These are phyloP conservation scores for Grapholita molesta DNA, from an alignment of 1,140 invertebrate species.

Conservation along the genomic window DNA sequence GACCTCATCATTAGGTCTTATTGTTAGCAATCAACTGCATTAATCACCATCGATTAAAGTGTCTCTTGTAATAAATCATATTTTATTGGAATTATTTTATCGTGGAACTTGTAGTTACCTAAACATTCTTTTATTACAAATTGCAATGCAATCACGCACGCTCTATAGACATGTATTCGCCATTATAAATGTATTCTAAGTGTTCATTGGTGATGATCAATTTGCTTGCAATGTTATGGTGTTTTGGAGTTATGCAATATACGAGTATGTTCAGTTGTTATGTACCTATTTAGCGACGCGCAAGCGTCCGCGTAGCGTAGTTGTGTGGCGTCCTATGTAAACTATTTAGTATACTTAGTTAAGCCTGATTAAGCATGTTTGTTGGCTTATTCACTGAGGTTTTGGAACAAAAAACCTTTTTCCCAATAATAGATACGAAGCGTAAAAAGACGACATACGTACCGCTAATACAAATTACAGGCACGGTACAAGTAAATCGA, in stretches of 20 bases:
- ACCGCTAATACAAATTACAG: no score
- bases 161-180: neutral
- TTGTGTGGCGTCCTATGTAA: neutral
- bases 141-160: slow-evolving; percentile 10
- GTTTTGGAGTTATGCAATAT: slow-evolving; percentile 6
- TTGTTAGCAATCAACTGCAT: neutral
- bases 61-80: neutral
- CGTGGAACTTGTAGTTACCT: neutral
- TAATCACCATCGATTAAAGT: slow-evolving; percentile 11
- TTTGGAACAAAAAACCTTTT: neutral
- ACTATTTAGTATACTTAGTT: neutral
- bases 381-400: neutral
- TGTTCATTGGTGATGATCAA: slow-evolving; percentile 6
- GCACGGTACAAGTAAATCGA: no score
- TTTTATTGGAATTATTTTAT: slow-evolving; percentile 1
- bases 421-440: neutral
- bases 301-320: no score
- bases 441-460: no score
- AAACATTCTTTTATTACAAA: slow-evolving; percentile 1
- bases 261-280: neutral
- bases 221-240: slow-evolving; percentile 15
- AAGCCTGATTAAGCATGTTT: neutral
- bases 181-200: slow-evolving; percentile 6
- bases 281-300: neutral
- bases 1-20: neutral